These are phyloP conservation scores for Alviniconcha strummeri DNA, from an alignment of 2,888 invertebrate species.

Conservation along the genomic window DNA sequence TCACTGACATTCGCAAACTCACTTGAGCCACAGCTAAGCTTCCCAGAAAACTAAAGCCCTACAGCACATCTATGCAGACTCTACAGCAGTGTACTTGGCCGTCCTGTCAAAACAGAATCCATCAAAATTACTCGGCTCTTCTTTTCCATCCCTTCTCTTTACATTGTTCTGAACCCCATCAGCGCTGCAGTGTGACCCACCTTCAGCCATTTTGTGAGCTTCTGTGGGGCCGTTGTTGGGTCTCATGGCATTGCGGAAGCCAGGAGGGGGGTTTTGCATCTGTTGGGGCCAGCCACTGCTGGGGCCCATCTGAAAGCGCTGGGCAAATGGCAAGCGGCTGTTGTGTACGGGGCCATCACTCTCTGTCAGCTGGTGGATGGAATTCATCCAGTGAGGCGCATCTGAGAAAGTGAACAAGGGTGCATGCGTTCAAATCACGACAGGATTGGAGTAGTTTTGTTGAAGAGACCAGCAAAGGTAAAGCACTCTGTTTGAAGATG, in stretches of 20 bases:
- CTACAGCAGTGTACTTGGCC: no score
- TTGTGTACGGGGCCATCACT: slow-evolving; percentile 60
- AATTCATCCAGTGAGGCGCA: slow-evolving; percentile 75
- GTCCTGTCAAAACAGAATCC: no score
- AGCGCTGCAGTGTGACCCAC: slow-evolving; percentile 47
- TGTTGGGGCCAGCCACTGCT: slow-evolving; percentile 64
- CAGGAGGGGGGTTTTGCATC: slow-evolving; percentile 70
- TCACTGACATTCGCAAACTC: no score
- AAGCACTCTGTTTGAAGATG: neutral
- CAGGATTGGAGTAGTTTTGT: no score
- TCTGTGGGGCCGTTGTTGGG: slow-evolving; percentile 61
- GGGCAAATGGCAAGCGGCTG: slow-evolving; percentile 63
- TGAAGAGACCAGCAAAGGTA: no score
- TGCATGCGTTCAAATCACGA: neutral
- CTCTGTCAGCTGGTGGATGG: slow-evolving; percentile 74
- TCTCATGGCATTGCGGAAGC: slow-evolving; percentile 66
- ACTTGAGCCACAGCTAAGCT: no score
- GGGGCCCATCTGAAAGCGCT: slow-evolving; percentile 62
- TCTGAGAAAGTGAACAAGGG: slow-evolving; percentile 38
- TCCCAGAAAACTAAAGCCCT: no score
- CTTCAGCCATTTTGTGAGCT: slow-evolving; percentile 65
- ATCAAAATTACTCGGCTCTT: no score
- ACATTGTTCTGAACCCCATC: no score
- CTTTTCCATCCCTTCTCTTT: no score
- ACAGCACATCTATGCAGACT: no score